Evolutionary conservation across 2,113 vertebrate genomes (phyloP).

Genomic region (Sclerurus mexicanus): DNA sequence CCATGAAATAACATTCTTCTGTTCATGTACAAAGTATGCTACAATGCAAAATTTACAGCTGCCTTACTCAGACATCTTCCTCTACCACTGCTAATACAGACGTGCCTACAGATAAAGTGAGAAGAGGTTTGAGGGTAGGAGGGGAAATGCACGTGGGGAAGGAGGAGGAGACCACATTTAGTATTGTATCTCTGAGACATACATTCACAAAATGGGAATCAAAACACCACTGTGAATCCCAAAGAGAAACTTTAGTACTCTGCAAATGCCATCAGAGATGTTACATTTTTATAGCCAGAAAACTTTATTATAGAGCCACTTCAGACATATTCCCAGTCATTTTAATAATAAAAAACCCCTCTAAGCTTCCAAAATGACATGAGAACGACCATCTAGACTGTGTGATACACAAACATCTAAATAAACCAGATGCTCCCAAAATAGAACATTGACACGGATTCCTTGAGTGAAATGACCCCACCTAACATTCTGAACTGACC

Average conservation of each 20-base stretch:
- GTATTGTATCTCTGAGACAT: not conserved
- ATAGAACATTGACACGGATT: not conserved
- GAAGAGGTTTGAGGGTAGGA: not conserved
- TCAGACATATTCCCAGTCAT: not conserved
- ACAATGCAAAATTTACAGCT: not conserved
- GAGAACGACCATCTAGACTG: not conserved
- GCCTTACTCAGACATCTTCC: not conserved
- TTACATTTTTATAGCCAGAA: not conserved
- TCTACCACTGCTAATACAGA: not conserved
- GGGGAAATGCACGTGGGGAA: not conserved
- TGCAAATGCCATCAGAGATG: not conserved
- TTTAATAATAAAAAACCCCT: not conserved
- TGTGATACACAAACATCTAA: not conserved
- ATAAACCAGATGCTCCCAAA: not conserved
- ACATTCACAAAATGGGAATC: not conserved
- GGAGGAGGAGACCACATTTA: not conserved
- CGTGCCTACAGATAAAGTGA: not conserved
- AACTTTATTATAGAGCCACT: not conserved
- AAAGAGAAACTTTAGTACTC: not conserved
- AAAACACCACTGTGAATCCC: not conserved
- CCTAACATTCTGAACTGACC: not conserved
- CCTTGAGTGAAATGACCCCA: not conserved
- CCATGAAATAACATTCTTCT: not conserved
- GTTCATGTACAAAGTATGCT: not conserved
- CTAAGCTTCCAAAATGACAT: not conserved